Conservation (phyloP, 1,140 invertebrate species). For the Mercenaria mercenaria region DNA sequence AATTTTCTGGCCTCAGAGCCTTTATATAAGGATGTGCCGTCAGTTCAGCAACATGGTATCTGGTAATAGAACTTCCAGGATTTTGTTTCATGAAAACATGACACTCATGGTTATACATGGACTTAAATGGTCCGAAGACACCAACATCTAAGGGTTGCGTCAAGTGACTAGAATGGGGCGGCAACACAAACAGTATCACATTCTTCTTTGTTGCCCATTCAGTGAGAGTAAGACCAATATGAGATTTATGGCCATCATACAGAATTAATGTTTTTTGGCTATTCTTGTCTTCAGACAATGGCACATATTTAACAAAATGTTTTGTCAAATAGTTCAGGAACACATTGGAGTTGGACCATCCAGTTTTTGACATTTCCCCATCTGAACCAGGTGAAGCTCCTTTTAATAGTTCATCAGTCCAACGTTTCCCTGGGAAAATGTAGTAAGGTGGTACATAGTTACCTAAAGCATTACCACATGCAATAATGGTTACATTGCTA, state of each 20-base stretch:
- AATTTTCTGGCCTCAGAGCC: slow-evolving; percentile 14
- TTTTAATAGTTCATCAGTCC: slow-evolving; percentile 82
- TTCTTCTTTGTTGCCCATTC: slow-evolving; percentile 63
- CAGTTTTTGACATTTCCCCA: slow-evolving; percentile 83
- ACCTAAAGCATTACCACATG: slow-evolving; percentile 71
- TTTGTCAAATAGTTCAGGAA: slow-evolving; percentile 86
- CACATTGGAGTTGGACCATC: slow-evolving; percentile 85
- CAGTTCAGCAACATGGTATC: slow-evolving; percentile 27
- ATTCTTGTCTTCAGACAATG: slow-evolving; percentile 72
- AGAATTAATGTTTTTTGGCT: slow-evolving; percentile 82
- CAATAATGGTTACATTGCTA: slow-evolving; percentile 68
- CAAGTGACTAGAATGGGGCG: slow-evolving; percentile 72
- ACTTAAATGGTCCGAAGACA: slow-evolving; percentile 71
- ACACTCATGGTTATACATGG: slow-evolving; percentile 48
- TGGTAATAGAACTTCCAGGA: slow-evolving; percentile 2
- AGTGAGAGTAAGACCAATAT: slow-evolving; percentile 56
- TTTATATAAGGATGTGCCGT: slow-evolving; percentile 6
- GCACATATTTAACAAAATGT: slow-evolving; percentile 81
- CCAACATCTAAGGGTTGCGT: slow-evolving; percentile 66
- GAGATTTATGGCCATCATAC: slow-evolving; percentile 84
- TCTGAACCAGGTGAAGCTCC: slow-evolving; percentile 83
- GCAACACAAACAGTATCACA: slow-evolving; percentile 71
- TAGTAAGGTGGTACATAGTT: slow-evolving; percentile 75
- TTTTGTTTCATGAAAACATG: neutral
- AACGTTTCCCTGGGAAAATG: slow-evolving; percentile 74